phyloP scores from a whole-genome alignment of 2,797 vertebrate species.

The Parotocinclus haroldoi region DNA sequence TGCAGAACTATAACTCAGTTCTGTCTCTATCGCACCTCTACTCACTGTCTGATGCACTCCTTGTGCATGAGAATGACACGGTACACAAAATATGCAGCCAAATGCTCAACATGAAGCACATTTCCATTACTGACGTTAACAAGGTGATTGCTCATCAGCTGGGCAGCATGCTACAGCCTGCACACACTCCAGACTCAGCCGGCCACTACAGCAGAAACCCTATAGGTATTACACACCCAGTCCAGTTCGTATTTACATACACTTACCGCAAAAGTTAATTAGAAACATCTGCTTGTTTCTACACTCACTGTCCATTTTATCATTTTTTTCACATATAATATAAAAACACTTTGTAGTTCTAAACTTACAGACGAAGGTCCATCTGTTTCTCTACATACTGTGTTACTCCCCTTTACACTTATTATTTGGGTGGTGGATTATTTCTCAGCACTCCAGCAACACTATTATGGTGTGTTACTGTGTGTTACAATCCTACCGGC shows the following conservation, averaged over 20 bases:
- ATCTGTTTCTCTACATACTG: neutral
- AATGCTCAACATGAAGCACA: conserved; percentile 87
- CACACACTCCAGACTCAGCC: conserved; percentile 62
- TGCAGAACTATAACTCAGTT: conserved; percentile 96
- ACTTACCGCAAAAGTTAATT: no score
- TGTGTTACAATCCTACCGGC: no score
- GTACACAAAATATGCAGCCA: conserved; percentile 87
- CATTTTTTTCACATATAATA: no score
- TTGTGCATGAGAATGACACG: conserved; percentile 92
- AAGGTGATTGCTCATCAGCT: conserved; percentile 90
- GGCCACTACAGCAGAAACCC: conserved; percentile 80
- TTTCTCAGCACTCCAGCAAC: neutral
- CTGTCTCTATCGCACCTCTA: conserved; percentile 90
- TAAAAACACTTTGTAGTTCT: no score
- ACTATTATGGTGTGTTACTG: no score
- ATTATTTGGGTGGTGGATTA: neutral
- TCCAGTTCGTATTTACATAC: neutral
- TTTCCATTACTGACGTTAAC: conserved; percentile 88
- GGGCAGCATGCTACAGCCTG: conserved; percentile 85
- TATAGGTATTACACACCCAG: conserved; percentile 69
- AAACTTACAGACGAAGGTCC: no score
- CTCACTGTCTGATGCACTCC: conserved; percentile 85
- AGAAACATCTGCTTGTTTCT: no score
- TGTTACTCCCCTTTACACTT: no score
- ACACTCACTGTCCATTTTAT: no score